Percentiles rank a stretch among this genome's conserved stretches.
phyloP scores from a whole-genome alignment of 2,888 invertebrate species.

The Tyria jacobaeae region DNA sequence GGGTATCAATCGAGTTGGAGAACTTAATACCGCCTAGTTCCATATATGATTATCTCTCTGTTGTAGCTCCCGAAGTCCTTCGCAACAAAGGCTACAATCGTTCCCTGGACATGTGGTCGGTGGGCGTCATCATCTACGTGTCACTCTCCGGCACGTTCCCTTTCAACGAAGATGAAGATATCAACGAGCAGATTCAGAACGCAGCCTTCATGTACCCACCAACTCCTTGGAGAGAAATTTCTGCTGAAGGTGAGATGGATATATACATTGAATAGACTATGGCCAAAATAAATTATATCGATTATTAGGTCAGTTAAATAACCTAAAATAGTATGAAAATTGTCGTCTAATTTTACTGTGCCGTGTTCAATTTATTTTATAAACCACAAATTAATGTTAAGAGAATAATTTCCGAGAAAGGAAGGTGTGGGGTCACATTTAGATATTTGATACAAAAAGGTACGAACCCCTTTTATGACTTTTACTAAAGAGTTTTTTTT shows the following conservation, averaged over 20 bases:
- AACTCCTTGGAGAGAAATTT: constrained; percentile 98
- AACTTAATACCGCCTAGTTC: neutral
- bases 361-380: no score
- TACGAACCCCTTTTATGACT: no score
- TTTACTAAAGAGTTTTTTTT: no score
- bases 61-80: constrained; percentile 97
- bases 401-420: no score
- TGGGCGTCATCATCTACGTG: constrained; percentile 99
- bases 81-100: constrained; percentile 99
- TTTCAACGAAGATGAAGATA: constrained; percentile 99
- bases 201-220: constrained; percentile 99
- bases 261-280: neutral
- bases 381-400: no score
- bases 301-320: no score
- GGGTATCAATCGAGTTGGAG: no score
- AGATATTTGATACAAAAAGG: no score
- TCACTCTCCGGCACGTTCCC: constrained; percentile 99
- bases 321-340: no score
- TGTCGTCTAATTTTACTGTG: no score
- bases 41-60: neutral
- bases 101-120: constrained; percentile 99
- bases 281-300: no score
- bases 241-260: constrained; percentile 75
- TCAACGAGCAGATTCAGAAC: constrained; percentile 99
- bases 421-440: no score